Conservation (phyloP, 2,113 vertebrate species). For the Azemiops feae region DNA sequence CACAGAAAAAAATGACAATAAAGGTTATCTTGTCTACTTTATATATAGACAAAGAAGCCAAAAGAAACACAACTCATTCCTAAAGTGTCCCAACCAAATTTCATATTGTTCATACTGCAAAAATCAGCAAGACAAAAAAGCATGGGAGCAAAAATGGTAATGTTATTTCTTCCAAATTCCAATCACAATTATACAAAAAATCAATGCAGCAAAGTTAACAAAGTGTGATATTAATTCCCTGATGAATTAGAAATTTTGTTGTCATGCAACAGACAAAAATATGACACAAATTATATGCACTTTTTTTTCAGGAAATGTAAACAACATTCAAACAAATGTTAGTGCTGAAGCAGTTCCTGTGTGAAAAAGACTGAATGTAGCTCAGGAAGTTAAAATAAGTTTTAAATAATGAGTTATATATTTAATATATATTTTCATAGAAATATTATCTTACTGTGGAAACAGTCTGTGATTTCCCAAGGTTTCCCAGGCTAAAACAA, state of each 20-base stretch:
- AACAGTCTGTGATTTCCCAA: not conserved
- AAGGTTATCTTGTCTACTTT: too few relatives aligned
- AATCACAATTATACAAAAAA: rapidly evolving
- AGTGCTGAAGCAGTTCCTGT: not conserved
- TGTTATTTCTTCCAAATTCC: not conserved
- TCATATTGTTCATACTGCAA: not conserved
- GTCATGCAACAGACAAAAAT: not conserved
- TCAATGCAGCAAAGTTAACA: not conserved
- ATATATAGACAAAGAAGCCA: not conserved
- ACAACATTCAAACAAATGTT: not conserved
- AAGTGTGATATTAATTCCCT: not conserved
- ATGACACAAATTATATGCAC: not conserved
- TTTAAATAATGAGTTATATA: not conserved
- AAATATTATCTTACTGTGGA: not conserved
- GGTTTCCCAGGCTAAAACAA: not conserved
- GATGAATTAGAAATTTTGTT: not conserved
- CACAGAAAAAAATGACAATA: too few relatives aligned
- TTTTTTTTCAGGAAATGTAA: not conserved
- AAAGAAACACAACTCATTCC: not conserved
- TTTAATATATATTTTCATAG: not conserved
- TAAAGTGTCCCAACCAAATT: not conserved
- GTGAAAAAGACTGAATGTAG: not conserved
- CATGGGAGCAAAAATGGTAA: not conserved
- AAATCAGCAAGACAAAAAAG: not conserved
- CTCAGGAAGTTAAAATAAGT: not conserved